Evolutionary conservation across 2,113 vertebrate genomes (phyloP), one percentile per base, ranked within the genome.

Genomic region (Orientallactaga bullata): DNA sequence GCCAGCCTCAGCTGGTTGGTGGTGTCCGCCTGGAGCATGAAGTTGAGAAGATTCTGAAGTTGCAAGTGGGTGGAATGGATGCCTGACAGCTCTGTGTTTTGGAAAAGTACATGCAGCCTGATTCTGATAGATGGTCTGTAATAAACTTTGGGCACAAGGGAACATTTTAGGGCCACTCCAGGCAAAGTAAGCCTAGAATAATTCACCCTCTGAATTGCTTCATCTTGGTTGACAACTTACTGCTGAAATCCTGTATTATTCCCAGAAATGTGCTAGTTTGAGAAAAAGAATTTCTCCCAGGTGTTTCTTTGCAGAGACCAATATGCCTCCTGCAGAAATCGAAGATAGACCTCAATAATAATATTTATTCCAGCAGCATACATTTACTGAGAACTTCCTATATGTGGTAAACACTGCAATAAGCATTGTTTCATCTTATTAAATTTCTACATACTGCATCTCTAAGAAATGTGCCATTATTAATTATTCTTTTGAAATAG

Each of bases 151-250:
- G 58, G 39, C 89, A 93, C 76, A 89, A 13, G 68, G 63, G 47
- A 93, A 74, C 68, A 82, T 82, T 96, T 96, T 82, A 61, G 78
- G 74, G 65, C 35, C 47, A 72, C 65, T 82, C 28, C 66, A 94
- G 58, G 88, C 93, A 88, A 90, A 21, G 28, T 66, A 72, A 95
- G 42, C 51, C 23, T 71, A 30, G 68, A 69, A 79, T 92, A 84
- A 89, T 87, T 97, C 85, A 85, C 73, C 30, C 15, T 78, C 68
- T 89, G 77, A 78, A 93, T 95, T 82, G 69, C 78, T 95, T 82
- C 95, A 63, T 80, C 39, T 89, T 71, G 73, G 82, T 37, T 69
- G 85, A 94, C 63, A 96, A 58, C 24, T 82, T 77, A 78, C 17
- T 61, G 77, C 73, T 93, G 95, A 95, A 85, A 71, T 89, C 47